These are phyloP conservation scores for Xyliphius kryptos DNA, from an alignment of 2,113 vertebrate species.

Conservation along the genomic window DNA sequence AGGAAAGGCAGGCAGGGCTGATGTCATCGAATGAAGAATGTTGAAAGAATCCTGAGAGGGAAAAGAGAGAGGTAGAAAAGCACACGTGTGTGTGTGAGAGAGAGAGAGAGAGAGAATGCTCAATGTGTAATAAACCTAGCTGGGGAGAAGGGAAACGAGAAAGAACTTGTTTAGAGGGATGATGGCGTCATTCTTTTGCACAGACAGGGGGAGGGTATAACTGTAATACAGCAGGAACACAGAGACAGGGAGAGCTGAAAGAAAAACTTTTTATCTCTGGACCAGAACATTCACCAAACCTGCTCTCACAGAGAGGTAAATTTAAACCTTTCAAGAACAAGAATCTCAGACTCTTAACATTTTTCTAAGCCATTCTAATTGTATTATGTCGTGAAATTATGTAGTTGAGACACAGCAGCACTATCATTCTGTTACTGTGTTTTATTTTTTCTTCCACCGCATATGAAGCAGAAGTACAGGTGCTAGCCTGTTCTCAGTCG, in stretches of 20 bases:
- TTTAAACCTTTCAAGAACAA: not conserved
- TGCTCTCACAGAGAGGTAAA: constrained; percentile 23
- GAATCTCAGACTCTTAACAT: no score
- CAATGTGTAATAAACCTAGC: constrained; percentile 59
- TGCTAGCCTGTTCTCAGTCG: no score
- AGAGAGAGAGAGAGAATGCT: constrained; percentile 51
- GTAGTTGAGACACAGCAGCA: no score
- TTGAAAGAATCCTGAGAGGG: constrained; percentile 64
- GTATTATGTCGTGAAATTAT: no score
- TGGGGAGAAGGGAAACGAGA: constrained; percentile 62
- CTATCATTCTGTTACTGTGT: no score
- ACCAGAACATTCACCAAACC: not conserved
- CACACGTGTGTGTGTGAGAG: constrained; percentile 33
- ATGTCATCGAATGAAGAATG: constrained; percentile 71
- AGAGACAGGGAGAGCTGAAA: constrained; percentile 29
- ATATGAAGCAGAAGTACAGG: no score
- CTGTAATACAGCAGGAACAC: constrained; percentile 46
- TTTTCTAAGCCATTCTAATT: no score
- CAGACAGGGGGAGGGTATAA: constrained; percentile 60
- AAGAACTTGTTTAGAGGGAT: constrained; percentile 70
- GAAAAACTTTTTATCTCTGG: constrained; percentile 5
- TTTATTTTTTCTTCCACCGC: no score
- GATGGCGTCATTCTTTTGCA: constrained; percentile 63
- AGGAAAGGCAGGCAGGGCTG: constrained; percentile 69
- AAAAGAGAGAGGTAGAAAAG: constrained; percentile 35